Evolutionary conservation across 2,797 vertebrate species (phyloP), one percentile per base, ranked within the genome.

Genomic region (Alauda arvensis): DNA sequence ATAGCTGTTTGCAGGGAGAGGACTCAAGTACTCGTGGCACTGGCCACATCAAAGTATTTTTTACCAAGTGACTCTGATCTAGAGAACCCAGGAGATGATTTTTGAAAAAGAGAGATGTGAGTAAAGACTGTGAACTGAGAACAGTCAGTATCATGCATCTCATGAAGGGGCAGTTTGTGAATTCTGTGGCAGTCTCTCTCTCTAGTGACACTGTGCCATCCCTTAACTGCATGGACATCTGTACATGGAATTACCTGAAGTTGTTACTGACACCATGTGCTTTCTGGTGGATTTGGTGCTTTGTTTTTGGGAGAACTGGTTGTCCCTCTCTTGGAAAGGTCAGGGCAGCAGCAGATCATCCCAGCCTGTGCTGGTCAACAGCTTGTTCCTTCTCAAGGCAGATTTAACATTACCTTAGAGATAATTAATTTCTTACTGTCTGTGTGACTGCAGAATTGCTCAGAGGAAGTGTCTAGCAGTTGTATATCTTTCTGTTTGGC

Each of bases 361-460:
- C 67, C 71, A 92, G 83, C 87, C 63, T 85, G 69, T 15, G 46
- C 87, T 94, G 17, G 40, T 77, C 69, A 49, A 49, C 83, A 89
- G 86, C 91, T 94, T 42, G 23, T 90, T 95, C 90, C 91, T 94
- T 95, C 83, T 92, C 91, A 89, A 93, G 94, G 92, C 95, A 94
- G 88, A 89, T 91, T 94, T 90, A 92, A 87, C 87, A 91, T 95
- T 95, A 92, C 72, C 83, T 95, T 95, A 88, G 94, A 71, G 94
- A 91, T 95, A 95, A 95, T 96, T 96, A 93, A 95, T 96, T 97
- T 95, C 92, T 95, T 95, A 84, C 75, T 96, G 89, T 94, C 80
- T 90, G 23, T 94, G 87, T 90, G 93, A 82, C 90, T 92, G 91
- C 90, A 95, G 96, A 95, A 95, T 93, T 95, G 93, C 95, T 97